These are phyloP conservation scores for Gandaritis pyraliata DNA, from an alignment of 2,888 invertebrate species.

Conservation along the genomic window DNA sequence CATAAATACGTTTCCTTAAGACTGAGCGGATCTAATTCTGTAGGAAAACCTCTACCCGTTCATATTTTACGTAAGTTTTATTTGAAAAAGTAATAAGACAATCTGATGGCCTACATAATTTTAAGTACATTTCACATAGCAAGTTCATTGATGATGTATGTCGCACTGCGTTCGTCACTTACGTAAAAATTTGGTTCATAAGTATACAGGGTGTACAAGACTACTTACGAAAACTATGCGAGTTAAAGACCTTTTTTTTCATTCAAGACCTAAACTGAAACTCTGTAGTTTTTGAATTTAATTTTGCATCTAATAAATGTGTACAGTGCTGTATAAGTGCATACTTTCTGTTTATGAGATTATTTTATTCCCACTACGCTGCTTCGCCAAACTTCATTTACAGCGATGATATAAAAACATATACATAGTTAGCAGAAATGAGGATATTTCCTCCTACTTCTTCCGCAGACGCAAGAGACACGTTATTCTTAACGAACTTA, in stretches of 20 bases:
- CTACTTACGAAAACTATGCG: no score
- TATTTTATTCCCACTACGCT: conserved; percentile 5
- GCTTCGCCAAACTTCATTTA: conserved; percentile 3
- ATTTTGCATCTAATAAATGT: no score
- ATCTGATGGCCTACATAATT: no score
- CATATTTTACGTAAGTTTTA: conserved; percentile 79
- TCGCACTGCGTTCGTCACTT: no score
- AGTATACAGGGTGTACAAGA: no score
- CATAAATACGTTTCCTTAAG: conserved; percentile 80
- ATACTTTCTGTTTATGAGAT: not conserved
- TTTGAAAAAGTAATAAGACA: no score
- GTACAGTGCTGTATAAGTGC: not conserved
- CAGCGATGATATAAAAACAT: conserved; percentile 6
- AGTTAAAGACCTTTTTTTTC: no score
- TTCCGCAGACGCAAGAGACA: conserved; percentile 23
- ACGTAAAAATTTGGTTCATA: no score
- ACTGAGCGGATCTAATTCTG: conserved; percentile 75
- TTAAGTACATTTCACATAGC: no score
- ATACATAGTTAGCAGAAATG: conserved; percentile 12
- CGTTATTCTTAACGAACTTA: conserved; percentile 33
- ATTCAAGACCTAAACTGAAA: no score
- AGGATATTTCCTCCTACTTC: conserved; percentile 5
- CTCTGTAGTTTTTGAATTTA: no score
- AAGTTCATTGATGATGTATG: no score
- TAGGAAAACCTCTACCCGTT: conserved; percentile 75